phyloP scores from a whole-genome alignment of 2,113 vertebrate species.

The Lepus americanus region DNA sequence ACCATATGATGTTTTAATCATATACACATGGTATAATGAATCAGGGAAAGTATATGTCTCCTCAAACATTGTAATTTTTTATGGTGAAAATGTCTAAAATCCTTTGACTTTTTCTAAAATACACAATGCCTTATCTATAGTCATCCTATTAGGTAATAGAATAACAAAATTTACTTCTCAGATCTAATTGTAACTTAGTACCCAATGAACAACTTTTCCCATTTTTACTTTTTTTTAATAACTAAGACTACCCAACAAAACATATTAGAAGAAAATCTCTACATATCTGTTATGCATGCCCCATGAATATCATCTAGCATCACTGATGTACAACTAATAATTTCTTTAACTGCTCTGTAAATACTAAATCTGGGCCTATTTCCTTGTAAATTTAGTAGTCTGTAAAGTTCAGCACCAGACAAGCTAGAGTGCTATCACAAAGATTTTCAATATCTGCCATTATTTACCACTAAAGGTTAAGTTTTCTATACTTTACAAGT shows the following conservation, averaged over 20 bases:
- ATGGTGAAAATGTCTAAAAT: not conserved
- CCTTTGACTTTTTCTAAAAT: not conserved
- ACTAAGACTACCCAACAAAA: not conserved
- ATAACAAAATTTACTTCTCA: not conserved
- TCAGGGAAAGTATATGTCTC: not conserved
- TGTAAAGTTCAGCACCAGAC: not conserved
- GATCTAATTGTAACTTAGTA: not conserved
- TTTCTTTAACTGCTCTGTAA: not conserved
- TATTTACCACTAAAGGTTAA: conserved; percentile 48
- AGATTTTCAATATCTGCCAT: conserved; percentile 23
- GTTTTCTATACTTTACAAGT: conserved; percentile 49
- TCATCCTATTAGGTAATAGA: not conserved
- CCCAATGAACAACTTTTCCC: not conserved
- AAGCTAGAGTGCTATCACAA: not conserved
- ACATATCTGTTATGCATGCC: not conserved
- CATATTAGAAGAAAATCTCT: conserved; percentile 44
- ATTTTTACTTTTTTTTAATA: not conserved
- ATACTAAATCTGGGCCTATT: not conserved
- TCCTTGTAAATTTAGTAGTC: conserved; percentile 11
- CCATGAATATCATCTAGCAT: not conserved
- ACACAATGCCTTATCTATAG: not conserved
- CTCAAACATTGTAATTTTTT: not conserved
- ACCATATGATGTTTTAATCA: not conserved
- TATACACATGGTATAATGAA: not conserved
- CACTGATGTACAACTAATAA: not conserved